These are phyloP conservation scores for Corapipo altera DNA, from an alignment of 2,113 vertebrate species.

Conservation along the genomic window DNA sequence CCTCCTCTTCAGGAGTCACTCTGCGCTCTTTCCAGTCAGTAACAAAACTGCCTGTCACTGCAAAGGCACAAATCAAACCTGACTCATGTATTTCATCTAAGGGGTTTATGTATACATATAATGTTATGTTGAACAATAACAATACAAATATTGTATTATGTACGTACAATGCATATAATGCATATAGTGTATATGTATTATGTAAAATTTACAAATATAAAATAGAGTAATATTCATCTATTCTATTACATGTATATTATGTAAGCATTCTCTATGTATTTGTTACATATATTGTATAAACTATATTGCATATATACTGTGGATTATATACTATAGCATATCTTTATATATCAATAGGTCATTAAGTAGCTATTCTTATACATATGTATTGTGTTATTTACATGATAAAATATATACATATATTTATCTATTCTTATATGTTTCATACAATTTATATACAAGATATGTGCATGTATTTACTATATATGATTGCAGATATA, in stretches of 20 bases:
- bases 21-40: background rate
- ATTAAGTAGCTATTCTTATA: background rate
- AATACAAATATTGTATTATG: background rate
- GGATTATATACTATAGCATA: background rate
- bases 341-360: background rate
- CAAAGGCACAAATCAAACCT: background rate
- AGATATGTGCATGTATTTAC: background rate
- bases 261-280: background rate
- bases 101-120: background rate
- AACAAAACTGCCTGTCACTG: background rate
- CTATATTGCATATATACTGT: background rate
- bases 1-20: background rate
- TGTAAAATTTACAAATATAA: background rate
- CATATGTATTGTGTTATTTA: background rate
- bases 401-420: background rate
- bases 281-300: background rate
- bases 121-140: background rate
- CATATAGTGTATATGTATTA: background rate
- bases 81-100: background rate
- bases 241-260: background rate
- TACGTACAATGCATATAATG: background rate
- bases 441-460: background rate
- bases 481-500: too few species aligned
- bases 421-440: background rate
- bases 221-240: fast-evolving